Conservation (phyloP, 1,140 invertebrate species). For the Ostrea denselamellosa region DNA sequence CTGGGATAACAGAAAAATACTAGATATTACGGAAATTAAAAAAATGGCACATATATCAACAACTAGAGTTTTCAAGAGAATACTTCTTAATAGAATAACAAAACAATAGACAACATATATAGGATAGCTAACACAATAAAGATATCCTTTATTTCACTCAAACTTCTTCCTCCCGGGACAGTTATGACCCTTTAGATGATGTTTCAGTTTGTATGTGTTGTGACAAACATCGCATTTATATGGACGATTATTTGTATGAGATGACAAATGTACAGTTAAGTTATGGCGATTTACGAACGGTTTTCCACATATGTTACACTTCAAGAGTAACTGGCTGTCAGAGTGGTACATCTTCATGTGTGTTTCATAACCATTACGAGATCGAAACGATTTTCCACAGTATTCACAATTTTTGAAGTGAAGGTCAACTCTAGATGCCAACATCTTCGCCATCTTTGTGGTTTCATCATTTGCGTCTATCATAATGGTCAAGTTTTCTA, state of each 20-base stretch:
- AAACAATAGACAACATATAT: not conserved
- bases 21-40: too few species aligned
- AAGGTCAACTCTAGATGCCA: not conserved
- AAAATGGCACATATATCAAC: too few species aligned
- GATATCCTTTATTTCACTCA: not conserved
- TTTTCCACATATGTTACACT: constrained; percentile 19
- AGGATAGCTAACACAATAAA: not conserved
- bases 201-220: constrained; percentile 24
- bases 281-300: not conserved
- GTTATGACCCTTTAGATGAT: constrained; percentile 34
- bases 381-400: constrained; percentile 24
- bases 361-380: not conserved
- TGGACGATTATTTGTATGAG: constrained; percentile 15
- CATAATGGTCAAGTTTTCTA: not conserved
- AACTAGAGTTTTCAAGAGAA: not conserved
- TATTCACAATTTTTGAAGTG: not conserved
- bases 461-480: not conserved
- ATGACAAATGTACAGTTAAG: constrained; percentile 11
- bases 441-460: not conserved
- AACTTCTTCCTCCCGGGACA: not conserved
- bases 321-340: not conserved
- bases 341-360: constrained; percentile 28
- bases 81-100: not conserved
- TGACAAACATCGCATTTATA: constrained; percentile 11
- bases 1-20: too few species aligned